A percentile compares a stretch with the other conserved stretches of the same genome.
These are phyloP conservation scores for Netelia fuscicornis DNA, from an alignment of 2,888 invertebrate genomes.

Conservation along the genomic window DNA sequence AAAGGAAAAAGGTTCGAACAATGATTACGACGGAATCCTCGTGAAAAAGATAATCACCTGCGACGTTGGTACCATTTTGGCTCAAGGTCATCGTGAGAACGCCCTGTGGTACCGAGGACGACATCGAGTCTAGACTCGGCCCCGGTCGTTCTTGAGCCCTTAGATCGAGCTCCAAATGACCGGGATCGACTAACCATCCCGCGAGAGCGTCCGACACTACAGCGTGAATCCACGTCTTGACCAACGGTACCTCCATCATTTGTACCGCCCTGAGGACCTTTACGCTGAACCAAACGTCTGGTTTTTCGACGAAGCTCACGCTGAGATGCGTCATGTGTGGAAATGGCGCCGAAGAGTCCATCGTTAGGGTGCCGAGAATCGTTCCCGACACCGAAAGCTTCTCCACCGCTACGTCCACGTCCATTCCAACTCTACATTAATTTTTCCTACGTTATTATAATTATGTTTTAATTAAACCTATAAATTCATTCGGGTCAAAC, in stretches of 20 bases:
- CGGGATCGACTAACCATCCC: constrained; percentile 84
- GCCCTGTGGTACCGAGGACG: constrained; percentile 80
- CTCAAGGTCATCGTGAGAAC: constrained; percentile 85
- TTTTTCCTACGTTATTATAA: neutral
- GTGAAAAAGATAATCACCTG: constrained; percentile 52
- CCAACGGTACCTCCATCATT: constrained; percentile 86
- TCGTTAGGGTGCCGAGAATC: constrained; percentile 84
- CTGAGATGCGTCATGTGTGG: constrained; percentile 86
- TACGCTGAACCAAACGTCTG: constrained; percentile 86
- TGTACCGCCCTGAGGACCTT: constrained; percentile 85
- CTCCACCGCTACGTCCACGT: constrained; percentile 86
- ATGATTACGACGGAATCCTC: no score
- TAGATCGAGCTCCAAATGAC: constrained; percentile 82
- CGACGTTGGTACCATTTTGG: constrained; percentile 72
- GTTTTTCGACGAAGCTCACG: constrained; percentile 85
- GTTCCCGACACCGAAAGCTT: constrained; percentile 85
- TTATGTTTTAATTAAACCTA: no score
- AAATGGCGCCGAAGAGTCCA: constrained; percentile 85
- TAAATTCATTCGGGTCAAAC: no score
- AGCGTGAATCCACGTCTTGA: constrained; percentile 86
- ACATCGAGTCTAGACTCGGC: constrained; percentile 78
- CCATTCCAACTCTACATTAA: constrained; percentile 84
- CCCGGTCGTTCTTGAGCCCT: constrained; percentile 80
- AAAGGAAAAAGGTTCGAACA: neutral
- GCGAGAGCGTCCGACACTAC: constrained; percentile 86